These are phyloP conservation scores for Aphaenogaster floridana DNA, from an alignment of 1,140 invertebrate genomes.

Conservation along the genomic window DNA sequence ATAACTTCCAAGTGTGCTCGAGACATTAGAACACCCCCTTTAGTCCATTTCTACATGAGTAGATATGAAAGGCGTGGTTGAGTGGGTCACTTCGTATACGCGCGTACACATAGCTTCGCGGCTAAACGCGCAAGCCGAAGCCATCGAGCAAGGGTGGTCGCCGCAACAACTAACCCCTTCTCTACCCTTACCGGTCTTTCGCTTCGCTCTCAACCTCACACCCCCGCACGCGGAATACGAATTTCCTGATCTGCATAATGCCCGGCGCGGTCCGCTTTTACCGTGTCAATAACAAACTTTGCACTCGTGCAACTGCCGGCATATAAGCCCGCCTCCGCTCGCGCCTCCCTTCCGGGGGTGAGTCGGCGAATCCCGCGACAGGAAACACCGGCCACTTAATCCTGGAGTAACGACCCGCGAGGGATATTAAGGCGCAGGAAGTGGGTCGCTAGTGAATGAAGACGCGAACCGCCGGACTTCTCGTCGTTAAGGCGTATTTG, in stretches of 20 bases:
- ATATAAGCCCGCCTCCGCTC: conserved; percentile 17
- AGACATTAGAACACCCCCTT: conserved; percentile 1
- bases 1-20: background rate
- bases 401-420: conserved; percentile 46
- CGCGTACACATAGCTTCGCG: background rate
- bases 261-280: conserved; percentile 53
- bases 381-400: conserved; percentile 42
- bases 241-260: conserved; percentile 75
- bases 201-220: background rate
- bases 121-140: conserved; percentile 5
- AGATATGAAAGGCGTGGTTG: conserved; percentile 21
- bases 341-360: background rate
- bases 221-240: conserved; percentile 57
- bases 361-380: background rate
- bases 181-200: background rate
- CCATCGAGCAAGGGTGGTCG: background rate
- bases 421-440: conserved; percentile 26
- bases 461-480: conserved; percentile 1
- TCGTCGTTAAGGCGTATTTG: conserved; percentile 1
- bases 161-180: conserved; percentile 25
- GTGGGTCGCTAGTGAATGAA: conserved; percentile 38
- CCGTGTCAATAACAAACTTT: conserved; percentile 72
- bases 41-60: conserved; percentile 7
- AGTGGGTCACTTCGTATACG: conserved; percentile 36
- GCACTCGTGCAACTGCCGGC: conserved; percentile 63